Evolutionary conservation across 2,113 vertebrate species (phyloP).

Genomic region (Rhombomys opimus): DNA sequence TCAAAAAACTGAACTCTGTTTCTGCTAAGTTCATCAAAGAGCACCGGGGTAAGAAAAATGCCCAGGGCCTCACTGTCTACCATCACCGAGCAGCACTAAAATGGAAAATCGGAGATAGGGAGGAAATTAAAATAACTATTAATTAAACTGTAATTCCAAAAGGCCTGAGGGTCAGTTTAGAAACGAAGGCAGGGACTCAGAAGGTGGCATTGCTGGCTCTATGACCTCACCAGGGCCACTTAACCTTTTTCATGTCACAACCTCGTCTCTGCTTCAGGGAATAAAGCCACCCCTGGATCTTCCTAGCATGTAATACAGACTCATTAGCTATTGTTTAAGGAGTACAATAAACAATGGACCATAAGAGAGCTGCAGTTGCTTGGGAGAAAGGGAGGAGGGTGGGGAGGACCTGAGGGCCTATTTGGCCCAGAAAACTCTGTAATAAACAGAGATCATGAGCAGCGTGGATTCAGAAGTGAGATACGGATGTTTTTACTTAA

Average conservation of each 20-base stretch:
- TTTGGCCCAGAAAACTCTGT: not conserved
- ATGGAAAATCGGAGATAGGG: conserved; percentile 30
- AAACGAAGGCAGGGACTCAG: not conserved
- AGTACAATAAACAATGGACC: conserved; percentile 76
- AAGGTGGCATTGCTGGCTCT: not conserved
- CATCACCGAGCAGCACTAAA: conserved; percentile 51
- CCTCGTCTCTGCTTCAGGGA: conserved; percentile 65
- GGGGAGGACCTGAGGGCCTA: not conserved
- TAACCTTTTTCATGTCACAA: conserved; percentile 73
- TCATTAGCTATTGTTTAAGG: conserved; percentile 73
- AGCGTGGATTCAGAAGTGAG: not conserved
- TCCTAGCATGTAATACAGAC: conserved; percentile 29
- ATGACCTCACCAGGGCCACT: conserved; percentile 66
- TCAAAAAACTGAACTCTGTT: conserved; percentile 12
- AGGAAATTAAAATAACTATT: conserved; percentile 63
- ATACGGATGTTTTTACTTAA: not conserved
- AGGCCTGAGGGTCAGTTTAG: conserved; percentile 32
- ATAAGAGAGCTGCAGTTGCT: not conserved
- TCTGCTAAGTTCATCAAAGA: conserved; percentile 46
- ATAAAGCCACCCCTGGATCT: conserved; percentile 66
- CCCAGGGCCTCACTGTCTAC: not conserved
- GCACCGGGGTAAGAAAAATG: not conserved
- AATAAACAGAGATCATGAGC: not conserved
- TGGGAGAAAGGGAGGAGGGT: not conserved
- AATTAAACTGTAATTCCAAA: conserved; percentile 68